These are phyloP conservation scores for Siniperca obscura DNA, from an alignment of 2,797 vertebrate species.

Conservation along the genomic window DNA sequence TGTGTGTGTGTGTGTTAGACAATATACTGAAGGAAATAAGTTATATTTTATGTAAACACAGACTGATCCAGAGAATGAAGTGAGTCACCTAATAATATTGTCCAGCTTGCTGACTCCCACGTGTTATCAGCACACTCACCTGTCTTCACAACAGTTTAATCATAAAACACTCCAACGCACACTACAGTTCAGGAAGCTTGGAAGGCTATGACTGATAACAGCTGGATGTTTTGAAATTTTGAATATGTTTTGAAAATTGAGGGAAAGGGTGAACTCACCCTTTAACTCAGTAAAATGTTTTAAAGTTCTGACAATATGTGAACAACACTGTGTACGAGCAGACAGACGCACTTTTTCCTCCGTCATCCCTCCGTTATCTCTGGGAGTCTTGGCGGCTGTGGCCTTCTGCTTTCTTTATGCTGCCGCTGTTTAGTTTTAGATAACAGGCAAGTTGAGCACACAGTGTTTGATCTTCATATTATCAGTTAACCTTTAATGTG, in stretches of 20 bases:
- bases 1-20: not conserved
- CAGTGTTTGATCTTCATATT: conserved; percentile 38
- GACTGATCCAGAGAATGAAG: not conserved
- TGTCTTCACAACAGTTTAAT: not conserved
- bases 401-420: conserved; percentile 15
- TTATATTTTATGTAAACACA: not conserved
- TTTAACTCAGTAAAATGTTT: not conserved
- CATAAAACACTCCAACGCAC: not conserved
- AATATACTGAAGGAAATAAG: not conserved
- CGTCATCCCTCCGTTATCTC: not conserved
- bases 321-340: not conserved
- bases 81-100: not conserved
- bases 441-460: conserved; percentile 29
- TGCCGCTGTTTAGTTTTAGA: conserved; percentile 49
- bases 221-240: not conserved
- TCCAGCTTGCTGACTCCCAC: conserved; percentile 7
- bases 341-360: not conserved
- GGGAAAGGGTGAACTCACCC: not conserved
- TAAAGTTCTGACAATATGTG: not conserved
- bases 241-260: not conserved
- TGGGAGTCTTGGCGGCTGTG: conserved; percentile 4
- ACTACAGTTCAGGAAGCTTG: not conserved
- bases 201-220: not conserved
- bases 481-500: conserved; percentile 39
- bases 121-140: not conserved